Conservation (phyloP, 2,113 vertebrate genomes). For the Ptilorrhoa leucosticta region DNA sequence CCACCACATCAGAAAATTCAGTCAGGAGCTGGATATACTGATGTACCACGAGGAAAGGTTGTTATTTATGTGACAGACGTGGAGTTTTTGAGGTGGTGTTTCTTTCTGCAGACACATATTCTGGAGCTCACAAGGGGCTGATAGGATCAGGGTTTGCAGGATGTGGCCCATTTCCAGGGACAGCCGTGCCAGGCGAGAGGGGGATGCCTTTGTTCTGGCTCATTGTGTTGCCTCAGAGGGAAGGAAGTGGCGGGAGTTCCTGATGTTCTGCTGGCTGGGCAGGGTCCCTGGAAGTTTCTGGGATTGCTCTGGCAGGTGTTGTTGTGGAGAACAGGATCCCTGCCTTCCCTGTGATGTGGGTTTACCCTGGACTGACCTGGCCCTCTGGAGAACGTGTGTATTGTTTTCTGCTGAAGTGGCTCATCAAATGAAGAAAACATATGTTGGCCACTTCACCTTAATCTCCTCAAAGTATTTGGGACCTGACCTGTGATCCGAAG, state of each 20-base stretch:
- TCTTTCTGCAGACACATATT: background rate
- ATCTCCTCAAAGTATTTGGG: background rate
- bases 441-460: background rate
- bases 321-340: slow-evolving; percentile 50
- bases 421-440: slow-evolving; percentile 32
- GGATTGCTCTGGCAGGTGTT: slow-evolving; percentile 69
- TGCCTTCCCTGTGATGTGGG: background rate
- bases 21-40: background rate
- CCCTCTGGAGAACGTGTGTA: background rate
- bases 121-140: slow-evolving; percentile 2
- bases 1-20: background rate
- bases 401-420: slow-evolving; percentile 27
- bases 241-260: slow-evolving; percentile 72
- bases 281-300: slow-evolving; percentile 32
- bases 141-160: slow-evolving; percentile 48
- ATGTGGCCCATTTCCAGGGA: slow-evolving; percentile 52
- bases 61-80: background rate
- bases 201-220: slow-evolving; percentile 69
- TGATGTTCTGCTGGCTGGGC: slow-evolving; percentile 62
- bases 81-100: background rate
- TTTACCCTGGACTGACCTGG: background rate
- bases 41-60: background rate
- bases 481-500: background rate
- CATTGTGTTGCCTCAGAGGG: slow-evolving; percentile 70
- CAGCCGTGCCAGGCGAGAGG: slow-evolving; percentile 8